A percentile compares a stretch with the other conserved stretches of the same genome.
Evolutionary conservation across 2,113 vertebrate species (phyloP).

Genomic region (Tetrao urogallus): DNA sequence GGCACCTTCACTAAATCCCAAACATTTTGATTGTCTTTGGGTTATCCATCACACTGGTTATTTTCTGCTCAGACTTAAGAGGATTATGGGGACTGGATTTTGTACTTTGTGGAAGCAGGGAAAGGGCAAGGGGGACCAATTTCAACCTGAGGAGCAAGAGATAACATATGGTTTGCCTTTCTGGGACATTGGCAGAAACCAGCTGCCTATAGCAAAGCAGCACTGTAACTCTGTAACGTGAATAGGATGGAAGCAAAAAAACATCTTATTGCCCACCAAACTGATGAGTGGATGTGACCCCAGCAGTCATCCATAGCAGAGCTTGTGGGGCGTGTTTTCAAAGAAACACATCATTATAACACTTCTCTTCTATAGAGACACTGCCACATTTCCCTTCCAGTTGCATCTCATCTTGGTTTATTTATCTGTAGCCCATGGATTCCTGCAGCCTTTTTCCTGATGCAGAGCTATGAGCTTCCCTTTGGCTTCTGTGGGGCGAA

Average conservation of each 20-base stretch:
- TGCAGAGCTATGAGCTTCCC: too few relatives aligned
- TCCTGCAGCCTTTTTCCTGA: background rate
- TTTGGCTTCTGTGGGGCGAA: background rate
- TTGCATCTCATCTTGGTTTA: background rate
- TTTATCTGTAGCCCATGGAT: background rate
- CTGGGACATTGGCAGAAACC: background rate
- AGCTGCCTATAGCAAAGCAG: background rate
- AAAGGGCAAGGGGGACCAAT: background rate
- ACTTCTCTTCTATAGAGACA: background rate
- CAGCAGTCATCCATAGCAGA: background rate
- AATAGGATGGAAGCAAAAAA: background rate
- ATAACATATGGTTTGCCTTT: accelerated
- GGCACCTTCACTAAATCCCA: slow-evolving; percentile 16
- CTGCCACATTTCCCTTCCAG: background rate
- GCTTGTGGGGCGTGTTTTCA: background rate
- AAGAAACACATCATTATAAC: background rate
- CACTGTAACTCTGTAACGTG: background rate
- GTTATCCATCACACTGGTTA: slow-evolving; percentile 55
- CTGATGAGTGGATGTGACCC: background rate
- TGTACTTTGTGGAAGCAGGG: slow-evolving; percentile 46
- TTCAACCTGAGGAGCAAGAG: background rate
- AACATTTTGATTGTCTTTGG: slow-evolving; percentile 52
- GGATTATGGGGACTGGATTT: slow-evolving; percentile 69
- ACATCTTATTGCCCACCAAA: background rate
- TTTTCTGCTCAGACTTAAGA: slow-evolving; percentile 73